Percentiles rank a stretch among this genome's conserved stretches.
Evolutionary conservation across 1,140 invertebrate genomes (phyloP).

Genomic region (Trichonephila clavata): DNA sequence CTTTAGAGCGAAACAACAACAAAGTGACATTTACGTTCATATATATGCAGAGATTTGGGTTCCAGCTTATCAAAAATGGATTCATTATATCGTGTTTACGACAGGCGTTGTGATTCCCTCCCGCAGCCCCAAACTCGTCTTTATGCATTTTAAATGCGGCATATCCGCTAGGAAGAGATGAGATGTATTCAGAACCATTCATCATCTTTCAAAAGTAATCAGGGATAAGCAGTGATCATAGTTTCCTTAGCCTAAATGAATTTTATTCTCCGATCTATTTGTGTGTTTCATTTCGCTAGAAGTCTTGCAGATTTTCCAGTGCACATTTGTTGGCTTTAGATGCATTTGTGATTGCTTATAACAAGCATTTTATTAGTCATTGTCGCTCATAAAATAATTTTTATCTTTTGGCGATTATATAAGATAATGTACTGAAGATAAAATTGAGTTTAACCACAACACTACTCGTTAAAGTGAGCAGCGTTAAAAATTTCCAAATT

Average conservation of each 20-base stretch:
- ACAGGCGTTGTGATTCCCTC: neutral
- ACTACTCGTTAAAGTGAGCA: no score
- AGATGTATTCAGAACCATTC: neutral
- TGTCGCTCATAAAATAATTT: neutral
- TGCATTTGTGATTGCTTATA: neutral
- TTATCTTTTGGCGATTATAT: no score
- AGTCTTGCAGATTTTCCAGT: neutral
- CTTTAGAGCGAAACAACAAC: neutral
- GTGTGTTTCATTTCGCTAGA: neutral
- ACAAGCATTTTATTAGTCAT: neutral
- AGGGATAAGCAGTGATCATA: neutral
- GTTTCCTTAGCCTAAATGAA: neutral
- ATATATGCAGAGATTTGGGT: constrained; percentile 11
- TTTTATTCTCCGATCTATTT: neutral
- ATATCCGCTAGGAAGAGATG: neutral
- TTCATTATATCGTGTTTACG: constrained; percentile 27
- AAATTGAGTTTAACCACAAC: no score
- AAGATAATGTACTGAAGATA: no score
- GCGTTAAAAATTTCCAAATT: no score
- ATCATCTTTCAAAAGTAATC: constrained; percentile 26
- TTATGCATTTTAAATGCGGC: constrained; percentile 33
- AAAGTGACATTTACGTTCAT: constrained; percentile 17
- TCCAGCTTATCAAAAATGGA: constrained; percentile 33
- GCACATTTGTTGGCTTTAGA: neutral
- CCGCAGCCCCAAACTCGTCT: neutral